Evolutionary conservation across 1,140 invertebrate genomes (phyloP).

Genomic region (Macrotrachela quadricornifera): DNA sequence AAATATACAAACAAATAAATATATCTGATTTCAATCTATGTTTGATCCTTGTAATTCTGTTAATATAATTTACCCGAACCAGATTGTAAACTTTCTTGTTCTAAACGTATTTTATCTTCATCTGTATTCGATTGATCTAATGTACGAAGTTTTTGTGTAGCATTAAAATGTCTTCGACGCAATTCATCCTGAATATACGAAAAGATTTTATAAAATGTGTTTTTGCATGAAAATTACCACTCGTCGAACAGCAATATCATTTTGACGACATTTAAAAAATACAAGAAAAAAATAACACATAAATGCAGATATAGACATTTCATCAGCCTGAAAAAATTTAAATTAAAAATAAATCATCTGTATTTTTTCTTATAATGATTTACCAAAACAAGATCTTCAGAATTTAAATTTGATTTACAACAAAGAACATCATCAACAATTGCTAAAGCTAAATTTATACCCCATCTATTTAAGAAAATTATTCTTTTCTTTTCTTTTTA

Average conservation of each 20-base stretch:
- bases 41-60: too few species aligned
- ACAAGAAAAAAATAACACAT: conserved; percentile 26
- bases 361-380: conserved; percentile 8
- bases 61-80: neutral
- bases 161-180: neutral
- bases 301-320: conserved; percentile 19
- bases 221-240: conserved; percentile 13
- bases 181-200: conserved; percentile 7
- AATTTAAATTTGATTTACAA: conserved; percentile 22
- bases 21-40: conserved; percentile 23
- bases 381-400: conserved; percentile 25
- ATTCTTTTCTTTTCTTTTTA: neutral
- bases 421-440: conserved; percentile 25
- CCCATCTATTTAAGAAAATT: conserved; percentile 16
- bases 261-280: conserved; percentile 24
- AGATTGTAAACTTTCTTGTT: too few species aligned
- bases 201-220: conserved; percentile 18
- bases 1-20: conserved; percentile 17
- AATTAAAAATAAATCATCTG: too few species aligned
- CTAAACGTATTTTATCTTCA: too few species aligned
- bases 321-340: conserved; percentile 15
- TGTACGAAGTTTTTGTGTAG: conserved; percentile 14
- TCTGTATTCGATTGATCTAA: neutral
- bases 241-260: conserved; percentile 16
- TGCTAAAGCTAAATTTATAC: conserved; percentile 21